Conservation (phyloP, 2,113 vertebrate genomes). For the Aix galericulata region DNA sequence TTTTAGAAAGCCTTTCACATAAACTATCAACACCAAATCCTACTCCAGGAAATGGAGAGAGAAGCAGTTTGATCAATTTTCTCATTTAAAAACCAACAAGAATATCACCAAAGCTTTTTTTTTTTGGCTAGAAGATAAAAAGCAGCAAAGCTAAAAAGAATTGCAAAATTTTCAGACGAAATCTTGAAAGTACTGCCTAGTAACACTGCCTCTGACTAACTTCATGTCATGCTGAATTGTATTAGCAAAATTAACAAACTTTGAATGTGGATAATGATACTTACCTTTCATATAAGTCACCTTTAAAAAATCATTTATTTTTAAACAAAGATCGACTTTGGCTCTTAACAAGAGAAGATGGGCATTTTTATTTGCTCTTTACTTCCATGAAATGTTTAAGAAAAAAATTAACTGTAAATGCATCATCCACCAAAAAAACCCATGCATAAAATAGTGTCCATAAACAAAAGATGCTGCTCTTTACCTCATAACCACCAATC, state of each 20-base stretch:
- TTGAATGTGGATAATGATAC: neutral
- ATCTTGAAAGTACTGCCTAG: neutral
- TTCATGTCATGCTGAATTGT: neutral
- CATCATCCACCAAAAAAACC: neutral
- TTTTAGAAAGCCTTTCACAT: neutral
- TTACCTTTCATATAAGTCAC: constrained; percentile 31
- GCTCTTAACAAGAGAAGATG: neutral
- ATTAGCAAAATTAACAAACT: neutral
- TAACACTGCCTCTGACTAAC: neutral
- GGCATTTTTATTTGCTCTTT: neutral
- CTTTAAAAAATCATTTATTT: neutral
- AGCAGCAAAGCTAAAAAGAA: neutral
- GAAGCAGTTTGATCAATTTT: neutral
- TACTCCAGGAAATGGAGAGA: neutral
- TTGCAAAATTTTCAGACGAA: neutral
- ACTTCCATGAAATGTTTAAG: neutral
- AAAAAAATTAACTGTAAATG: neutral
- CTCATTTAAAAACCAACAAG: neutral
- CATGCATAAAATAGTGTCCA: neutral
- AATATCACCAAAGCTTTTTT: neutral
- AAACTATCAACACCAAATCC: neutral
- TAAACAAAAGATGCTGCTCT: neutral
- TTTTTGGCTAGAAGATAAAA: neutral
- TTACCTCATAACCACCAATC: neutral
- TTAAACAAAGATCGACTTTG: neutral